Base-by-base conservation (phyloP, 2,888 invertebrate species). In the Invenusta paracnida region DNA sequence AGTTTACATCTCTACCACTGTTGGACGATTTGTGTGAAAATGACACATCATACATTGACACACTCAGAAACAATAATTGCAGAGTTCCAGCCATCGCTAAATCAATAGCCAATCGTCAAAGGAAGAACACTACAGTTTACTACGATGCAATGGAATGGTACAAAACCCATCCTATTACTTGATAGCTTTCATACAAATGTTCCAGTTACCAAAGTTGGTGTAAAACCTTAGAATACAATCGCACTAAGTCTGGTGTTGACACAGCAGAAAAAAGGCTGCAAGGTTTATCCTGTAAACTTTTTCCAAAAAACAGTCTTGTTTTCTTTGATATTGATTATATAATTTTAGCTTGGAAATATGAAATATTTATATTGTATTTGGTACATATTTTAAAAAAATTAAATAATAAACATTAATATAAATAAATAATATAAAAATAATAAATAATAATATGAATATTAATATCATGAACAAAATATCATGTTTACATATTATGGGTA, bases 161-260 rank as follows among this genome's bases (percentile, higher is more conserved):
- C 29, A 13, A 29, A 13, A 82, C 82, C 82, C 31, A 27, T 82
- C n/a, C 31, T 82, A 27, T 27, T 82, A 29, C 29, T 82, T 13
- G 82, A 82, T 29, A 82, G 82, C 29, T 23, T 82, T 29, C 82
- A 82, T 82, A 13, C n/a, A 82, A 29, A 82, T 82, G 82, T 82
- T 82, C 82, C 29, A 23, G 27, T 30, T 30, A 79, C 48, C 11
- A n/a, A n/a, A n/a, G n/a, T n/a, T n/a, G n/a, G n/a, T n/a, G n/a
- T n/a, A n/a, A n/a, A n/a, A n/a, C n/a, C n/a, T n/a, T n/a, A n/a
- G n/a, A n/a, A n/a, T n/a, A n/a, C 48, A 48, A 48, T 17, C 48
- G 48, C 48, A 48, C 48, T 11, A 5, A 48, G 17, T 48, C 48
- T 11, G 48, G 48, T 17, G 48, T 48, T 11, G 48, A 48, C 17